Conservation (phyloP, 2,797 vertebrate genomes). For the Vireo griseus region DNA sequence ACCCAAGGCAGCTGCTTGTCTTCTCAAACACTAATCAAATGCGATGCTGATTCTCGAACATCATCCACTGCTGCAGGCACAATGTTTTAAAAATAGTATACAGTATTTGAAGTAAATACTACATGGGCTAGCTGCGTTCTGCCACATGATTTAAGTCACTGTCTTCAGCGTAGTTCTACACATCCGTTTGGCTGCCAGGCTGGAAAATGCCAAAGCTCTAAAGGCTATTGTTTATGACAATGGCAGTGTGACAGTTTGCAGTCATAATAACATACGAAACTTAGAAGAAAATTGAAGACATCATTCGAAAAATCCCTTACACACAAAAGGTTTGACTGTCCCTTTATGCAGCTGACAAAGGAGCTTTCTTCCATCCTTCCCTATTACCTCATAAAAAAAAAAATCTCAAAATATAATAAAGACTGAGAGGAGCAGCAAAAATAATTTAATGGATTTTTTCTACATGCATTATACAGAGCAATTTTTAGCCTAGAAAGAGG, state of each 20-base stretch:
- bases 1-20: not conserved
- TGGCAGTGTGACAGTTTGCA: not conserved
- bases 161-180: not conserved
- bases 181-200: not conserved
- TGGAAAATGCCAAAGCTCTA: not conserved
- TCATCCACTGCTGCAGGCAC: not conserved
- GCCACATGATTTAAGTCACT: not conserved
- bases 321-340: not conserved
- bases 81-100: not conserved
- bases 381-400: not conserved
- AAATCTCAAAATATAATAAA: not conserved
- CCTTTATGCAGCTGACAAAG: slow-evolving; percentile 30
- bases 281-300: slow-evolving; percentile 10
- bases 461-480: not conserved
- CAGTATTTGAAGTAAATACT: not conserved
- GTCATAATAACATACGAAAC: not conserved
- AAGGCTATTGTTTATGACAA: not conserved
- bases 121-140: not conserved
- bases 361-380: not conserved
- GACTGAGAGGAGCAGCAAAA: not conserved
- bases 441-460: not conserved
- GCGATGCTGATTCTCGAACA: not conserved
- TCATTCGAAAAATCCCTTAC: not conserved
- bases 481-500: slow-evolving; percentile 15
- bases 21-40: not conserved